Base-by-base conservation (phyloP, 2,888 invertebrate genomes). In the Hydrotaea cyrtoneurina region DNA sequence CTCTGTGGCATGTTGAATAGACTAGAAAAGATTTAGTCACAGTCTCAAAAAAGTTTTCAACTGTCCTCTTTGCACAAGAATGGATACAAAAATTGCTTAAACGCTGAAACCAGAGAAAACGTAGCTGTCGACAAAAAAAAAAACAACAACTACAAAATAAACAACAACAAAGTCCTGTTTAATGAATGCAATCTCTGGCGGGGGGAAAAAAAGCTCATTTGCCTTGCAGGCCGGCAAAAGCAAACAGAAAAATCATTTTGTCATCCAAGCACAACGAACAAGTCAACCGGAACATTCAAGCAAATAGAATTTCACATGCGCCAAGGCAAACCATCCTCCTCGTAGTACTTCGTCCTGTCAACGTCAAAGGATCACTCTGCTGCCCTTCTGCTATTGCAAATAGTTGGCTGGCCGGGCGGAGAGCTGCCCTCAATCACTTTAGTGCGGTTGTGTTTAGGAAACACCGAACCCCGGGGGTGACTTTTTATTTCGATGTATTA, bases 401-500 rank as follows among this genome's bases (percentile, higher is more conserved):
- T 31, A 31, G 31, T 31, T 31, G 31, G 3, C n/a, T 4, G 21
- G 11, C 55, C 55, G n/a, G 8, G 2, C 11, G 2, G n/a, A 53
- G 15, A 53, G 53, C 19, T 5, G 53, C 53, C 39, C 7, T 10
- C 39, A 39, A 39, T 39, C 39, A 11, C 39, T 17, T 55, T 55
- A 17, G 11, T 55, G 55, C 55, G 11, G 55, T 55, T 55, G 21
- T 55, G 19, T 21, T 39, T 55, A 17, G 21, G 55, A 11, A 55
- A 11, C 19, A 53, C n/a, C n/a, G 1, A 19, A 2, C 21, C 19
- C 21, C n/a, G 50, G 69, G 69, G 69, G 69, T 69, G 46, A 46
- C 39, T 21, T 43, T 46, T 19, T 46, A 39, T 39, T 21, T 55
- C 59, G 26, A 26, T 43, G 43, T 69, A 69, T 69, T 69, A 23